Base-by-base conservation (phyloP, 92 coral and sea anemone genomes). In the Parazoanthus swiftii region DNA sequence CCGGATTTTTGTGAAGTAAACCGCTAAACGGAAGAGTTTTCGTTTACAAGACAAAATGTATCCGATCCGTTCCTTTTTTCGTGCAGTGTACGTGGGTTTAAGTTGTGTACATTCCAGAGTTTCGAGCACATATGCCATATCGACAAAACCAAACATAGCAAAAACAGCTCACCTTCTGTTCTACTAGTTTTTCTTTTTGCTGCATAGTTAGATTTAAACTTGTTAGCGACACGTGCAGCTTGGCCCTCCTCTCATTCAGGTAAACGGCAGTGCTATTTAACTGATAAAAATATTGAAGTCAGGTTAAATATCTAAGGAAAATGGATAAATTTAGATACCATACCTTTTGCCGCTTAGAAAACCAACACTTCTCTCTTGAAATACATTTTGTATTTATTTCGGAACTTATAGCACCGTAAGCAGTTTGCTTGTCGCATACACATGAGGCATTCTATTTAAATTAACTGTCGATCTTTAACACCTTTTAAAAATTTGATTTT, bases 151-250 rank as follows among this genome's bases (percentile, higher is more conserved):
- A 35, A 74, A 20, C 10, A 37, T 23, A 23, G 16, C 51, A 8
- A 5, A 8, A 20, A 23, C 9, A 5, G 51, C 80, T 39, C 25
- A 79, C 82, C 63, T 79, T 42, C 13, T 50, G 36, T 15, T 26
- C 63, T 1, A 79, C 50, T 9, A 46, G 82, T 13, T 21, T 25
- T 42, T 26, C 82, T 79, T 79, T 79, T 16, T 50, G 65, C 3
- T n/a, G 67, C 82, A 79, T 79, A 13, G 82, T 79, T 11, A 44
- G 63, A 15, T 79, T 79, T 8, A 51, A 18, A n/a, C n/a, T 54
- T n/a, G 66, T 13, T 5, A 79, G 21, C 29, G 82, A 79, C 8
- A 23, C 35, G 67, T 44, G 15, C 43, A 79, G 37, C 11, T 25
- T 48, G 9, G 37, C 29, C 21, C 38, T 54, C n/a, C 63, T 79